phyloP scores from a whole-genome alignment of 2,113 vertebrate species.

The Crocuta crocuta region DNA sequence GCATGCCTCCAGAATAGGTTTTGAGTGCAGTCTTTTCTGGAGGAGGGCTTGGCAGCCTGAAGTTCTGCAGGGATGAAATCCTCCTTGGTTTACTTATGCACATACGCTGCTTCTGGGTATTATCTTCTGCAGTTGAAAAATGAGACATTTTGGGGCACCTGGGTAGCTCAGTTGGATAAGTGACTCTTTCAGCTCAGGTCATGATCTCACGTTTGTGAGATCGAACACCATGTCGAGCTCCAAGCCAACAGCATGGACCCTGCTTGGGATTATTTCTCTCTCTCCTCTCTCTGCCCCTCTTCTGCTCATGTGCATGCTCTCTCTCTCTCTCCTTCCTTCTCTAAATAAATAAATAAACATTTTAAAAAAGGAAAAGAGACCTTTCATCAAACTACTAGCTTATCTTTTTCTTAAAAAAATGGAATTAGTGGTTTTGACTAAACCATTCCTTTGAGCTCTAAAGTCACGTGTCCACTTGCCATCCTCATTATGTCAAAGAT shows the following conservation, averaged over 20 bases:
- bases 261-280: too few species aligned
- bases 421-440: background rate
- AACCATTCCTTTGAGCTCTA: background rate
- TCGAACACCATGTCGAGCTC: too few species aligned
- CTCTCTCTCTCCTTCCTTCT: too few species aligned
- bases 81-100: background rate
- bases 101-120: background rate
- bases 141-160: background rate
- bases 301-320: too few species aligned
- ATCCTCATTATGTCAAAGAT: background rate
- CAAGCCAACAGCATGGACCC: too few species aligned
- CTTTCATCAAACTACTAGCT: background rate
- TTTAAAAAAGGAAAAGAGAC: background rate
- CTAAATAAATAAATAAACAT: too few species aligned
- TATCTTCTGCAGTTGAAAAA: background rate
- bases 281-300: too few species aligned
- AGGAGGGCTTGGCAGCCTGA: background rate
- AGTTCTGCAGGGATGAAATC: background rate
- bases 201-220: too few species aligned
- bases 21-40: background rate
- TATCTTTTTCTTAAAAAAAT: background rate
- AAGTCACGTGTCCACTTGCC: background rate
- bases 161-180: too few species aligned
- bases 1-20: background rate
- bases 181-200: too few species aligned